Evolutionary conservation across 2,113 vertebrate species (phyloP).

Genomic region (Grammomys surdaster): DNA sequence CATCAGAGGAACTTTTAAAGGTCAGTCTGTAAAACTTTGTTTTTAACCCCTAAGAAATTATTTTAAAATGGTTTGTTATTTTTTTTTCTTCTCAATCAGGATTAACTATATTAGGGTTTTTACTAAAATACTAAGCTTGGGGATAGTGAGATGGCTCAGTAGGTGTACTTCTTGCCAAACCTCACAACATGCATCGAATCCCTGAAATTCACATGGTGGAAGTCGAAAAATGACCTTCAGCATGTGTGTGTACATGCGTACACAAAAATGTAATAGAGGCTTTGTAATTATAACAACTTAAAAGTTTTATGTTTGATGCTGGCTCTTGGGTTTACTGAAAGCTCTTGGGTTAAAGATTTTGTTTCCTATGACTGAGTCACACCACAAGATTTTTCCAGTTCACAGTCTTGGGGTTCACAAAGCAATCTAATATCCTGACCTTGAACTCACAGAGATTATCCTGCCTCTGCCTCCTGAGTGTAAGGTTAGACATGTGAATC

Average conservation of each 20-base stretch:
- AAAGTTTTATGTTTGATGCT: neutral
- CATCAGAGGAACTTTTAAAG: constrained; percentile 98
- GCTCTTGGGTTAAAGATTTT: too few relatives aligned
- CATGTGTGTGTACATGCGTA: neutral
- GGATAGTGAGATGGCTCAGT: neutral
- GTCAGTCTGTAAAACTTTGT: constrained; percentile 85
- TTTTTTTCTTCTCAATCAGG: constrained; percentile 23
- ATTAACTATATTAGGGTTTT: constrained; percentile 18
- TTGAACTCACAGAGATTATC: neutral
- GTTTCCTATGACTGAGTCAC: too few relatives aligned
- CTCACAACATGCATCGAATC: neutral
- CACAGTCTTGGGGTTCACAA: too few relatives aligned
- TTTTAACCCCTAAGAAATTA: constrained; percentile 41
- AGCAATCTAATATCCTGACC: neutral
- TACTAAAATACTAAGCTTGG: neutral
- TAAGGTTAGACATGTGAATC: neutral
- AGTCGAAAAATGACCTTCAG: neutral
- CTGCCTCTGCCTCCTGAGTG: neutral
- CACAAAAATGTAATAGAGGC: neutral
- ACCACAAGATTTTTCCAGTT: too few relatives aligned
- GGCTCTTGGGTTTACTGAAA: too few relatives aligned
- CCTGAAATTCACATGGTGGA: neutral
- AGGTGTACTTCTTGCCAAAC: neutral
- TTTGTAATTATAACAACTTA: neutral
- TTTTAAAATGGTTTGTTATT: constrained; percentile 10